Evolutionary conservation across 2,888 invertebrate species (phyloP).

Genomic region (Agriotes lineatus): DNA sequence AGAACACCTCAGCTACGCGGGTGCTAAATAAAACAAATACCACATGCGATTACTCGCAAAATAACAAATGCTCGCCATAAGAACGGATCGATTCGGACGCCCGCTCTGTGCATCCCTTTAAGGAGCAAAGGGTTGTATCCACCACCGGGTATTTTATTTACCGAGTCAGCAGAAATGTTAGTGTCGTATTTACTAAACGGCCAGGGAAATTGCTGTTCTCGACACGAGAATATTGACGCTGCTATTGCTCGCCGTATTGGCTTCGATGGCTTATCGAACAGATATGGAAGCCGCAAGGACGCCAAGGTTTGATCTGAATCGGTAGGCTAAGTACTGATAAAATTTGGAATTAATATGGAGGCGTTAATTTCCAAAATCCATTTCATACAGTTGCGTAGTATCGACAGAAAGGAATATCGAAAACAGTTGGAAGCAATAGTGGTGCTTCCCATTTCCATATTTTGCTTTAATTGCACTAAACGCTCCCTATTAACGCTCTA

Average conservation of each 20-base stretch:
- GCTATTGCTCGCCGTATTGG: no score
- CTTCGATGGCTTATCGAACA: not conserved
- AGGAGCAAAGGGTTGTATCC: not conserved
- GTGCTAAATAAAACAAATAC: constrained; percentile 40
- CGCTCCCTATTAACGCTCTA: constrained; percentile 19
- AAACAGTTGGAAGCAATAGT: constrained; percentile 2
- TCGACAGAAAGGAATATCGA: not conserved
- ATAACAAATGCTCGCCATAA: constrained; percentile 32
- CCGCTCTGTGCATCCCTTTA: not conserved
- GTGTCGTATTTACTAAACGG: not conserved
- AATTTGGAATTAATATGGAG: no score
- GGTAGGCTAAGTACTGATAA: no score
- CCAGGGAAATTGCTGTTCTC: not conserved
- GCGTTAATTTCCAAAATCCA: no score
- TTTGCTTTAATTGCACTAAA: constrained; percentile 17
- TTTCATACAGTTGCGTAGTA: no score
- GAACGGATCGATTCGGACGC: constrained; percentile 23
- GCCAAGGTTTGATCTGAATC: no score
- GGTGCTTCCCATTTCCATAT: not conserved
- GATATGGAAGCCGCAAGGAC: not conserved
- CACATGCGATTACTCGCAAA: constrained; percentile 33
- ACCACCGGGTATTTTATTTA: not conserved
- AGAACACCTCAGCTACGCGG: constrained; percentile 28
- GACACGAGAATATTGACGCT: not conserved
- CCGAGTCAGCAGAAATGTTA: not conserved